Conservation (phyloP, 2,888 invertebrate genomes). For the Caenorhabditis imperialis region DNA sequence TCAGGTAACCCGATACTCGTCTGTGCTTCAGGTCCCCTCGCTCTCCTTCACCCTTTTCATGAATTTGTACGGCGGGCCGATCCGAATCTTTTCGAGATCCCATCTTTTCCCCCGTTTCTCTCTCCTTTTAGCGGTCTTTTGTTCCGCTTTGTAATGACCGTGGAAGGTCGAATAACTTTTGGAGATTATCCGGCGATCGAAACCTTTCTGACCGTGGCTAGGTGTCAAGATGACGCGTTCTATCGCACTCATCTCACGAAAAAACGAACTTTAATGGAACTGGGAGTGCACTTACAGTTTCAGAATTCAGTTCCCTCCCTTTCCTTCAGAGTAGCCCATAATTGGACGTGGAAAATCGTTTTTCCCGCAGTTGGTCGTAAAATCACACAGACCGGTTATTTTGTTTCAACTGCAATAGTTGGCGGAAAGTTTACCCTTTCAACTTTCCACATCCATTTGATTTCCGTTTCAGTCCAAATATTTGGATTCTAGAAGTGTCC, state of each 20-base stretch:
- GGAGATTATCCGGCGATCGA: too few species aligned
- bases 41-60: constrained; percentile 3
- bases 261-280: too few species aligned
- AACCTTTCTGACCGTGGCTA: too few species aligned
- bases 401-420: neutral
- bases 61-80: constrained; percentile 24
- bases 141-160: too few species aligned
- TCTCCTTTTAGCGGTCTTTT: too few species aligned
- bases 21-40: constrained; percentile 4
- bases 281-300: neutral
- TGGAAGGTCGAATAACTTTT: too few species aligned
- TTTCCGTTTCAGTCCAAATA: too few species aligned
- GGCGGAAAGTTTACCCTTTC: neutral
- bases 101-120: neutral
- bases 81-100: constrained; percentile 5
- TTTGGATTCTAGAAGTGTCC: too few species aligned
- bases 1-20: constrained; percentile 29
- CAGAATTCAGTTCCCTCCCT: neutral
- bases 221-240: too few species aligned
- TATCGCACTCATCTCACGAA: too few species aligned
- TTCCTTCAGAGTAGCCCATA: constrained; percentile 4
- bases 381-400: constrained; percentile 40
- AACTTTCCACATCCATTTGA: too few species aligned
- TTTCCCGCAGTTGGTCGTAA: constrained; percentile 16
- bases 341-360: constrained; percentile 13